phyloP scores from a whole-genome alignment of 2,888 invertebrate genomes.

The Saturnia japonica region DNA sequence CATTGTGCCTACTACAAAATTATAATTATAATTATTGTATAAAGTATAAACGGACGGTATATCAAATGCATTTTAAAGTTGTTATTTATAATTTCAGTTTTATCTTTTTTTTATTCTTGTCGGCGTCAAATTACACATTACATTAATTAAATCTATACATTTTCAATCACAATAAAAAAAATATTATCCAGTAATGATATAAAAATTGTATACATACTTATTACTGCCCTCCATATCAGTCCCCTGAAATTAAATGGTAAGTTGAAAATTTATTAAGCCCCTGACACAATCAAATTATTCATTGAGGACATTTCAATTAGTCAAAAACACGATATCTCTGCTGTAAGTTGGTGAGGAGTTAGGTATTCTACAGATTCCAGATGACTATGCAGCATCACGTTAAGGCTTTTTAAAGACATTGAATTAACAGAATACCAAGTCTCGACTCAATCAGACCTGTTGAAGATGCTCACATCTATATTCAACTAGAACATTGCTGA shows the following conservation, averaged over 20 bases:
- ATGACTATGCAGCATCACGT: too few relatives aligned
- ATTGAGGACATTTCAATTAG: too few relatives aligned
- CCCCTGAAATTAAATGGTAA: slow-evolving; percentile 2
- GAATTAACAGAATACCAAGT: too few relatives aligned
- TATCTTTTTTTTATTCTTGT: neutral
- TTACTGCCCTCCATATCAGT: neutral
- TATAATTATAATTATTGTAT: neutral
- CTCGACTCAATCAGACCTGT: too few relatives aligned
- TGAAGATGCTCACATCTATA: too few relatives aligned
- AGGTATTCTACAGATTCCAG: too few relatives aligned
- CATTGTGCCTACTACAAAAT: neutral
- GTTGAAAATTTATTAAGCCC: too few relatives aligned
- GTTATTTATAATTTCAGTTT: neutral
- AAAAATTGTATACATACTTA: neutral
- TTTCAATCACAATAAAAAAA: neutral
- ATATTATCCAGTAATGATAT: neutral
- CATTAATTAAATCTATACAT: neutral
- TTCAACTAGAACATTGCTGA: too few relatives aligned
- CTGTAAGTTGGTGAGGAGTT: too few relatives aligned
- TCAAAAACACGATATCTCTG: too few relatives aligned
- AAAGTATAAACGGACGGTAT: neutral
- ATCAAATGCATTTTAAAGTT: neutral
- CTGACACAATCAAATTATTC: too few relatives aligned
- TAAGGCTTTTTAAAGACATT: too few relatives aligned
- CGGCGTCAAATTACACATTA: neutral